A percentile compares a stretch with the other conserved stretches of the same genome.
Evolutionary conservation across 2,888 invertebrate species (phyloP).

Genomic region (Protonemura montana): DNA sequence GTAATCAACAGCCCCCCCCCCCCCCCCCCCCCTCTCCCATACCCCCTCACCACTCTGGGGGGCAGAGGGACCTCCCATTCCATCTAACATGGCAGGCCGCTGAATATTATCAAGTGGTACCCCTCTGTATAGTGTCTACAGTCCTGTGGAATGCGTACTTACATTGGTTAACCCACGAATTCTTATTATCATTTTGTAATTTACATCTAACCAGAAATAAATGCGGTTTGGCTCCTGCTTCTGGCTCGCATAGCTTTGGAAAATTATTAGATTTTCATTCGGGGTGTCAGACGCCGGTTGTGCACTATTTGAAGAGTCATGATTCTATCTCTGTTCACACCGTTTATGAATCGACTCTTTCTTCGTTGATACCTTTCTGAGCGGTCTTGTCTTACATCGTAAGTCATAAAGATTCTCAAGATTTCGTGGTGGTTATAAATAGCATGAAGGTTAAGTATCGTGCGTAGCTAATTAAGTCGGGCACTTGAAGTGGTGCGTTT

Average conservation of each 20-base stretch:
- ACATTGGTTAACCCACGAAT: neutral
- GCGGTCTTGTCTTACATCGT: no score
- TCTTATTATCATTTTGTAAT: neutral
- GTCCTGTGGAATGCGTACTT: neutral
- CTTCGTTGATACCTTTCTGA: no score
- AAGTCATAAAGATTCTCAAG: no score
- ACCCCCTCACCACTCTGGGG: neutral
- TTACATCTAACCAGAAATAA: neutral
- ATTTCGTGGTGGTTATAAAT: no score
- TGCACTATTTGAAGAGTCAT: no score
- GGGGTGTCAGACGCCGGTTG: no score
- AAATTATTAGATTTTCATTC: no score
- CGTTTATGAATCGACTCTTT: no score
- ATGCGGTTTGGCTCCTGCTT: neutral
- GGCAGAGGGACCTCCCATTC: neutral
- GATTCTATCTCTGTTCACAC: no score
- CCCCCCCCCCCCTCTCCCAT: neutral
- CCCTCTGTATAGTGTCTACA: neutral
- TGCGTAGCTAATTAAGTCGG: no score
- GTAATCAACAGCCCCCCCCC: slow-evolving; percentile 40
- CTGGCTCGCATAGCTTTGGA: neutral
- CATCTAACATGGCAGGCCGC: neutral
- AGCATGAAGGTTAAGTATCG: no score
- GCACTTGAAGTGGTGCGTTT: no score
- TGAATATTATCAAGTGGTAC: slow-evolving; percentile 23